phyloP scores from a whole-genome alignment of 2,888 invertebrate species.

The Priocnemis perturbator region DNA sequence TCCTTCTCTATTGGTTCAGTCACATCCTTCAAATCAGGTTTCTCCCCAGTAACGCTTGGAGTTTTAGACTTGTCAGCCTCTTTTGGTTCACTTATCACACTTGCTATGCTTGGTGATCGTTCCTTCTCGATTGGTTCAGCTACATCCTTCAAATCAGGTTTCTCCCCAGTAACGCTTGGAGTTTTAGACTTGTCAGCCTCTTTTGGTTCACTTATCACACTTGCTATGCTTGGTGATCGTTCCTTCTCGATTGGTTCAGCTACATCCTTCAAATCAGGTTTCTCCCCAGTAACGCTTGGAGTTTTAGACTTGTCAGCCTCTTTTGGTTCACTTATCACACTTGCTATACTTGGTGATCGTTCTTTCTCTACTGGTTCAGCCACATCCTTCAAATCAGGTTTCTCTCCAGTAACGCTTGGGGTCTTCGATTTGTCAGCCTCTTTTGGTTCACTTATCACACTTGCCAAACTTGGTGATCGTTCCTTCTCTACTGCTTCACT shows the following conservation, averaged over 20 bases:
- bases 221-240: conserved; percentile 10
- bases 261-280: background rate
- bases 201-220: background rate
- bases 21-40: conserved; percentile 22
- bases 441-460: background rate
- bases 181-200: background rate
- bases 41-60: conserved; percentile 29
- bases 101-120: conserved; percentile 4
- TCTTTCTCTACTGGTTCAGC: conserved; percentile 22
- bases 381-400: conserved; percentile 13
- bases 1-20: conserved; percentile 28
- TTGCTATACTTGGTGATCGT: conserved; percentile 13
- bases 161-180: background rate
- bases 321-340: conserved; percentile 15
- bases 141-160: conserved; percentile 6
- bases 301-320: conserved; percentile 29
- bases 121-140: conserved; percentile 24
- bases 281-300: conserved; percentile 21
- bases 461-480: conserved; percentile 7
- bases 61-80: conserved; percentile 41
- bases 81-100: conserved; percentile 9
- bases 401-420: background rate
- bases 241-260: conserved; percentile 29
- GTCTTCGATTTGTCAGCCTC: conserved; percentile 11
- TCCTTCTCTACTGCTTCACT: conserved; percentile 24